A percentile compares a stretch with the other conserved stretches of the same genome.
Conservation (phyloP, 2,113 vertebrate genomes). For the Empidonax alnorum region DNA sequence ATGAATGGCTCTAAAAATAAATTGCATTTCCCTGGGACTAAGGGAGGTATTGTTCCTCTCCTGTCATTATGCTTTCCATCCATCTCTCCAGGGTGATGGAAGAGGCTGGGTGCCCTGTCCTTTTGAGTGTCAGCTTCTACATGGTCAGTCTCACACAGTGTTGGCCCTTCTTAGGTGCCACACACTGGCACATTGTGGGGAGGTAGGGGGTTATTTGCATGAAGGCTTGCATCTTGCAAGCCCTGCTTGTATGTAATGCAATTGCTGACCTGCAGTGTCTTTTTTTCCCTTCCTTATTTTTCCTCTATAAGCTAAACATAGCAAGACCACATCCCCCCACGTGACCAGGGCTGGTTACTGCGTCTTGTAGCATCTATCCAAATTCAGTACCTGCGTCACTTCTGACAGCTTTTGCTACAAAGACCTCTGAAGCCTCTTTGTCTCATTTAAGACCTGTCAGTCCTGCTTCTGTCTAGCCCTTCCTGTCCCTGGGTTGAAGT, state of each 20-base stretch:
- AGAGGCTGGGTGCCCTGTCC: fast-evolving
- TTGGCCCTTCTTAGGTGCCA: not conserved
- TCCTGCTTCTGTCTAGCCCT: not conserved
- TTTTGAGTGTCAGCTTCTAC: fast-evolving
- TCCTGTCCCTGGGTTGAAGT: not conserved
- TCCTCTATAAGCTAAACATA: not conserved
- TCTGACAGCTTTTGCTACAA: conserved; percentile 1
- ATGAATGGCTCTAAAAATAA: not conserved
- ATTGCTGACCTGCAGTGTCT: not conserved
- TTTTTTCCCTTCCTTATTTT: not conserved
- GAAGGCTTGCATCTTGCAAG: not conserved
- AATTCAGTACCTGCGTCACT: not conserved
- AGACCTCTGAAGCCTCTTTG: not conserved
- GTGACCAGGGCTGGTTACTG: not conserved
- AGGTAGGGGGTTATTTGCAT: not conserved
- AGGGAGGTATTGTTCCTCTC: not conserved
- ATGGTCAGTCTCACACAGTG: not conserved
- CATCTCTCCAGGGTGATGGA: not conserved
- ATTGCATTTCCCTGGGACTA: not conserved
- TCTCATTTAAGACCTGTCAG: not conserved
- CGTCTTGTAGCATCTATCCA: not conserved
- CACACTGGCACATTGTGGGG: not conserved
- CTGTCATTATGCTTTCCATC: fast-evolving
- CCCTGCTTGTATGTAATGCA: not conserved
- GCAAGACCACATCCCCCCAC: not conserved